phyloP scores from a whole-genome alignment of 1,140 invertebrate species.

The Scylla paramamosain region DNA sequence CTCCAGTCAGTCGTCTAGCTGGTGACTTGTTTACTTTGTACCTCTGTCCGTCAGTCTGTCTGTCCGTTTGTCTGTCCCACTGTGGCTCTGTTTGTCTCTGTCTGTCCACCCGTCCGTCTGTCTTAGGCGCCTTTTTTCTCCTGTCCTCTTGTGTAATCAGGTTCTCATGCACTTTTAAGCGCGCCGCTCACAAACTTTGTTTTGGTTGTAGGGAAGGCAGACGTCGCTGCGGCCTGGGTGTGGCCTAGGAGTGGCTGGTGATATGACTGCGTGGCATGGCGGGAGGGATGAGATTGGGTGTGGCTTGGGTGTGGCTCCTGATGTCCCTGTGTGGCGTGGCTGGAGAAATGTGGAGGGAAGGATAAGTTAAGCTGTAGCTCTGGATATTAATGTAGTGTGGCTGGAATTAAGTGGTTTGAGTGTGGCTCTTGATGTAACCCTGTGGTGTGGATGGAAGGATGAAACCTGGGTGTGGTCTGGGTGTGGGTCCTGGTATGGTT shows the following conservation, averaged over 20 bases:
- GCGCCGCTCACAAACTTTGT: not conserved
- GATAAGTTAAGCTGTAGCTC: no score
- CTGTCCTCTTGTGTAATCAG: constrained; percentile 21
- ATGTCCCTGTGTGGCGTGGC: no score
- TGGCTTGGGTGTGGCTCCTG: no score
- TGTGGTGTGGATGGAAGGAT: no score
- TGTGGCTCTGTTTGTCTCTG: constrained; percentile 2
- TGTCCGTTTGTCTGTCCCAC: constrained; percentile 8
- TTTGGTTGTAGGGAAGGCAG: constrained; percentile 25
- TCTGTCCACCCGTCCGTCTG: constrained; percentile 9
- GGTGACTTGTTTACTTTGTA: not conserved
- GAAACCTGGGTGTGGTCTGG: no score
- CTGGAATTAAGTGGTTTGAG: no score
- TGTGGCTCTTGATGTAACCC: no score
- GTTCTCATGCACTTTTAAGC: constrained; percentile 13
- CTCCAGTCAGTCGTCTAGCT: not conserved
- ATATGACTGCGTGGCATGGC: not conserved
- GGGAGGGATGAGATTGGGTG: not conserved
- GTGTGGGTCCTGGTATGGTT: no score
- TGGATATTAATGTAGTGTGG: no score
- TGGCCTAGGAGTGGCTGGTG: not conserved
- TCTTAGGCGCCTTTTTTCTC: not conserved
- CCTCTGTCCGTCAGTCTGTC: constrained; percentile 17
- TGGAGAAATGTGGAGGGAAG: no score
- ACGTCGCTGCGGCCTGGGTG: not conserved